These are phyloP conservation scores for Leptopilina myrica DNA, from an alignment of 2,888 invertebrate species.

Conservation along the genomic window DNA sequence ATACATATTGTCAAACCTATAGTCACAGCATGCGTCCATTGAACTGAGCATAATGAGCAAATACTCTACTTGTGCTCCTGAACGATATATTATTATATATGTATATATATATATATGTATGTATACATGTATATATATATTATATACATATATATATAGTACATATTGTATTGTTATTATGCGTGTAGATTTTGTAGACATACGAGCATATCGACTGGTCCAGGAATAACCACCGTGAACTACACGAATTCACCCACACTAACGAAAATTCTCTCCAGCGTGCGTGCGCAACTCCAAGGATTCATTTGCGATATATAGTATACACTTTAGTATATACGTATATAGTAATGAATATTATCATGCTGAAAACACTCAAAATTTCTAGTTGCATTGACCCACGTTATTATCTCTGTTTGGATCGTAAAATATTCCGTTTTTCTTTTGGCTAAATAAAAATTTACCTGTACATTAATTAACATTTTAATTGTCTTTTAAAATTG, in stretches of 20 bases:
- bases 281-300: slow-evolving; percentile 24
- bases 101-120: background rate
- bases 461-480: too few relatives aligned
- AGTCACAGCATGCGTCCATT: slow-evolving; percentile 50
- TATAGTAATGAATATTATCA: slow-evolving; percentile 36
- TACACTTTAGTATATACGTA: background rate
- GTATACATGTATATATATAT: too few relatives aligned
- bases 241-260: slow-evolving; percentile 18
- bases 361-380: slow-evolving; percentile 28
- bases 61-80: slow-evolving; percentile 37
- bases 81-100: slow-evolving; percentile 40
- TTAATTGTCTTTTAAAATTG: too few relatives aligned
- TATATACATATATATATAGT: too few relatives aligned
- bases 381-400: background rate
- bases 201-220: slow-evolving; percentile 39
- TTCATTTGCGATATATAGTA: slow-evolving; percentile 1
- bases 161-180: slow-evolving; percentile 34
- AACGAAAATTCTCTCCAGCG: background rate
- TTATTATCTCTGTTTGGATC: background rate
- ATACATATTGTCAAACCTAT: slow-evolving; percentile 43
- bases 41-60: slow-evolving; percentile 60
- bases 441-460: too few relatives aligned
- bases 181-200: slow-evolving; percentile 43
- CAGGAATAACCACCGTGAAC: slow-evolving; percentile 25
- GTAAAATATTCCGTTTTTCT: background rate